Conservation (phyloP, 2,797 vertebrate species). For the Diplodus puntazzo region DNA sequence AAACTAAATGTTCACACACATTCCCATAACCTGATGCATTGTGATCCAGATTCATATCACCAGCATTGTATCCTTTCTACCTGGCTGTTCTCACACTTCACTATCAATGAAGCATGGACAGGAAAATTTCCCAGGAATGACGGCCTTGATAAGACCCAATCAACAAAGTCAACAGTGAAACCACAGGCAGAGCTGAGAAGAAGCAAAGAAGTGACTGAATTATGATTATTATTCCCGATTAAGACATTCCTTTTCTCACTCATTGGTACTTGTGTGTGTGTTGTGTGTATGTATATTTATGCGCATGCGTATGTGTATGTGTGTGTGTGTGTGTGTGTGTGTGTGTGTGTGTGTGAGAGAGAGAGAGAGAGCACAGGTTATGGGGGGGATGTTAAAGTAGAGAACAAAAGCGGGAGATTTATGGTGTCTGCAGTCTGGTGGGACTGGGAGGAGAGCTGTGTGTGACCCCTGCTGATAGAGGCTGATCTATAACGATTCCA, state of each 20-base stretch:
- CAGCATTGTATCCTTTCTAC: slow-evolving; percentile 45
- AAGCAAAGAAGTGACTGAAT: slow-evolving; percentile 15
- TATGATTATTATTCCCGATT: slow-evolving; percentile 9
- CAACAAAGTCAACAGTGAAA: slow-evolving; percentile 72
- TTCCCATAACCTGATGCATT: slow-evolving; percentile 20
- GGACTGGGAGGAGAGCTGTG: slow-evolving; percentile 25
- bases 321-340: too few relatives aligned
- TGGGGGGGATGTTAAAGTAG: neutral
- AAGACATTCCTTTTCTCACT: slow-evolving; percentile 23
- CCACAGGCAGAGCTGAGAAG: slow-evolving; percentile 40
- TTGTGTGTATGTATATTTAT: neutral
- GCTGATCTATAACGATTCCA: slow-evolving; percentile 35
- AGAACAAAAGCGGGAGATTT: slow-evolving; percentile 47
- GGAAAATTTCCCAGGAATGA: slow-evolving; percentile 64
- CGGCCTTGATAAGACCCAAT: slow-evolving; percentile 69
- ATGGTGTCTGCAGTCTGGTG: slow-evolving; percentile 25
- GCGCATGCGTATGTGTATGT: neutral
- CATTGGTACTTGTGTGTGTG: neutral
- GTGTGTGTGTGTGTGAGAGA: too few relatives aligned
- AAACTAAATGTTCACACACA: slow-evolving; percentile 41
- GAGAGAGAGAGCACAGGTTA: too few relatives aligned
- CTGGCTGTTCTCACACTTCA: slow-evolving; percentile 73
- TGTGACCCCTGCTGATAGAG: slow-evolving; percentile 50
- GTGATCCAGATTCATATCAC: slow-evolving; percentile 30
- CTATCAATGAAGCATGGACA: slow-evolving; percentile 65